Evolutionary conservation across 2,888 invertebrate genomes (phyloP).

Genomic region (Archips xylosteana): DNA sequence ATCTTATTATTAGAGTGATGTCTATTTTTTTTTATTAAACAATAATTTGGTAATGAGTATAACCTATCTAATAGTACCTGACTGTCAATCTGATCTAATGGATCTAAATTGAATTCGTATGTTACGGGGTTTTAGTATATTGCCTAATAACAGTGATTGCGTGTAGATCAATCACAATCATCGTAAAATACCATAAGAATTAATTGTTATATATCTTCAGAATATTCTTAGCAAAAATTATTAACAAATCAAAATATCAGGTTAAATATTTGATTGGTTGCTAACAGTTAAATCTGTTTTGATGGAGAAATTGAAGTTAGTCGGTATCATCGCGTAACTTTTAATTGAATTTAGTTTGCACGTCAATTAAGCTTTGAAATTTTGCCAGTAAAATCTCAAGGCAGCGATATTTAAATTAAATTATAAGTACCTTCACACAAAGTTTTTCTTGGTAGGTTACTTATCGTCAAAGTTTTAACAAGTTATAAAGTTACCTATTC

Average conservation of each 20-base stretch:
- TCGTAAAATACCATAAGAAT: too few species aligned
- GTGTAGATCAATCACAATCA: too few species aligned
- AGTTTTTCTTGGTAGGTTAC: too few species aligned
- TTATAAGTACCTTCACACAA: too few species aligned
- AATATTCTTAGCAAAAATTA: neutral
- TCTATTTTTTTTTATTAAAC: neutral
- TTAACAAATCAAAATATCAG: neutral
- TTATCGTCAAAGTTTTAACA: too few species aligned
- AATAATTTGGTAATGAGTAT: neutral
- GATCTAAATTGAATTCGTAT: too few species aligned
- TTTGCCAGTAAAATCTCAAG: neutral
- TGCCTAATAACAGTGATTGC: too few species aligned
- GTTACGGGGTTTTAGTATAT: too few species aligned
- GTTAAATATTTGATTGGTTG: neutral
- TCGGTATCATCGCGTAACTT: neutral
- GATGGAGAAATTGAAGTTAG: neutral
- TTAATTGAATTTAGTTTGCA: neutral
- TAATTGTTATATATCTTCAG: too few species aligned
- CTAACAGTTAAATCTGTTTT: neutral
- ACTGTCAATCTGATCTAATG: too few species aligned
- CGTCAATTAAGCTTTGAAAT: conserved; percentile 4
- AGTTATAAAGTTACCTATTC: too few species aligned
- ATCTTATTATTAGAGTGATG: neutral
- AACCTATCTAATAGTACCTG: neutral
- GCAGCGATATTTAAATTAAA: too few species aligned